A percentile compares a stretch with the other conserved stretches of the same genome.
These are phyloP conservation scores for Irena cyanogastra DNA, from an alignment of 2,113 vertebrate species.

Conservation along the genomic window DNA sequence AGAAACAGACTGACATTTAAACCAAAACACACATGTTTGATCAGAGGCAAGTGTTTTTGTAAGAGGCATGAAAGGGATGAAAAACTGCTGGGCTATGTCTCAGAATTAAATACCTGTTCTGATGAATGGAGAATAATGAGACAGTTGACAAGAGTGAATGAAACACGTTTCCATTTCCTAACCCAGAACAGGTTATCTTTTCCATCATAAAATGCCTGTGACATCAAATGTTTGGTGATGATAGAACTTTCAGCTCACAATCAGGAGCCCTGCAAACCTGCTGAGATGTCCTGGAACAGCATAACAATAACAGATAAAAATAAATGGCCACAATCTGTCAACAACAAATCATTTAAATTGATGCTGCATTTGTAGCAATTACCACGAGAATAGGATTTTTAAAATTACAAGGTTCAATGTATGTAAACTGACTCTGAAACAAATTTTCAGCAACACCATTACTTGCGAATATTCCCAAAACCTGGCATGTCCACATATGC, in stretches of 20 bases:
- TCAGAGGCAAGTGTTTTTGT: not conserved
- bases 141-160: not conserved
- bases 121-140: slow-evolving; percentile 19
- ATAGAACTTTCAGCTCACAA: not conserved
- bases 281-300: not conserved
- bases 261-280: not conserved
- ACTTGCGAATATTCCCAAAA: not conserved
- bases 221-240: not conserved
- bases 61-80: not conserved
- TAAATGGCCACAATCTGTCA: not conserved
- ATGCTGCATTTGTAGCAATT: not conserved
- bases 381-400: not conserved
- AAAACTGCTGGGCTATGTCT: not conserved
- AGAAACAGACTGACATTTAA: not conserved
- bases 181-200: not conserved
- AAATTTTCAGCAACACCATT: not conserved
- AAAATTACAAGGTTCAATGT: not conserved
- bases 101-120: slow-evolving; percentile 38
- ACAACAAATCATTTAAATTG: not conserved
- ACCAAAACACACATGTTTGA: not conserved
- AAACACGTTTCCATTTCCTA: slow-evolving; percentile 1
- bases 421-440: not conserved
- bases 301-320: not conserved
- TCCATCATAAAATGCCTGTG: not conserved
- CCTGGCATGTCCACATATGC: not conserved